Evolutionary conservation across 2,113 vertebrate genomes (phyloP).

Genomic region (Marcusenius ussheri): DNA sequence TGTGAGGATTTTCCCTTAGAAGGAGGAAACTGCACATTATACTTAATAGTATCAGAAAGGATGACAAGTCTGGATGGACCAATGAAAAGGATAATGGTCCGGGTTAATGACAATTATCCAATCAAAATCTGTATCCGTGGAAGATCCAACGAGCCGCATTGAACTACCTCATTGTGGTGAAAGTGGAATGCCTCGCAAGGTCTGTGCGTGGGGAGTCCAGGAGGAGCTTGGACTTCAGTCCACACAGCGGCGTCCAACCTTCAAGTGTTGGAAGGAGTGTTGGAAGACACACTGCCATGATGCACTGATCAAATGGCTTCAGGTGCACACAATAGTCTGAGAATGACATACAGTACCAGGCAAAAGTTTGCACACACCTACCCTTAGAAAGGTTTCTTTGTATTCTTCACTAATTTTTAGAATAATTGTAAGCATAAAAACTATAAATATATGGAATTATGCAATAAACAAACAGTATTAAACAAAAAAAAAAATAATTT

Average conservation of each 20-base stretch:
- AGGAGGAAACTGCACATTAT: neutral
- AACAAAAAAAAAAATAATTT: neutral
- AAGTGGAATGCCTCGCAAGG: neutral
- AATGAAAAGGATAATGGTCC: neutral
- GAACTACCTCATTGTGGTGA: neutral
- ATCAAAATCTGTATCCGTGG: neutral
- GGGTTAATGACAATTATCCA: neutral
- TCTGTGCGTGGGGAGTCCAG: neutral
- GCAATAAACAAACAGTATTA: neutral
- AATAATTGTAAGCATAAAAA: neutral
- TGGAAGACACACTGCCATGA: neutral
- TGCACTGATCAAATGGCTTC: neutral
- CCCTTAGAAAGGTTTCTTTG: neutral
- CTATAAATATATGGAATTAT: neutral
- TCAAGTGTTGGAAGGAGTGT: neutral
- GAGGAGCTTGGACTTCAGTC: neutral
- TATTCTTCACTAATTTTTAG: neutral
- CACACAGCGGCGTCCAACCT: neutral
- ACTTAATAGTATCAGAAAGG: neutral
- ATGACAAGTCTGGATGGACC: neutral
- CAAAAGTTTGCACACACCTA: neutral
- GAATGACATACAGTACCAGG: neutral
- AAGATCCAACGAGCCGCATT: neutral
- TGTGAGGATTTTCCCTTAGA: neutral
- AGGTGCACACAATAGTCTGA: neutral